Evolutionary conservation across 2,113 vertebrate species (phyloP).

Genomic region (Vicugna pacos): DNA sequence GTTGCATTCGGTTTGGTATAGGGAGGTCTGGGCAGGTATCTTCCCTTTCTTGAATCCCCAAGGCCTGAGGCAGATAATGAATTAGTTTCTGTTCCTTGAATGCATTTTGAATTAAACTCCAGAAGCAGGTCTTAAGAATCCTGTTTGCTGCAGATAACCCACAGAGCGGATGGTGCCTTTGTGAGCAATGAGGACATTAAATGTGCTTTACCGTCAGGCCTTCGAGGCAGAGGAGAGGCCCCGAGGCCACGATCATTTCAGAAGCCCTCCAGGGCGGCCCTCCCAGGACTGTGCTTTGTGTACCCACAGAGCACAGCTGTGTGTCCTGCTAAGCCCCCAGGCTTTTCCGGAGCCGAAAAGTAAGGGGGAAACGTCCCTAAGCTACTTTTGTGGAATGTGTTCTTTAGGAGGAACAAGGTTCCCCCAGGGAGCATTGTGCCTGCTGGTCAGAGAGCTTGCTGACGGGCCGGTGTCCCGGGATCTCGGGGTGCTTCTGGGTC

Average conservation of each 20-base stretch:
- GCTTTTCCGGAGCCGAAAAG: not conserved
- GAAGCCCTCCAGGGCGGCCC: not conserved
- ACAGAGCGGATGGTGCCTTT: not conserved
- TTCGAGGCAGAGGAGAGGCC: not conserved
- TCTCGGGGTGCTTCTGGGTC: not conserved
- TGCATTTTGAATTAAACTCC: not conserved
- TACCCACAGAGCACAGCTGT: not conserved
- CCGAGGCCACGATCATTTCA: not conserved
- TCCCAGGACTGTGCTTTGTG: not conserved
- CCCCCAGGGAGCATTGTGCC: not conserved
- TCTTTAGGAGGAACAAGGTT: not conserved
- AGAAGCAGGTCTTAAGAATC: not conserved
- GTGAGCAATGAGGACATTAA: not conserved
- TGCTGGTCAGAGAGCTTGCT: not conserved
- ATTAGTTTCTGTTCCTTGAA: not conserved
- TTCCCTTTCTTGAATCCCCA: not conserved
- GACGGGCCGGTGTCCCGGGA: fast-evolving
- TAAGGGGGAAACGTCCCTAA: not conserved
- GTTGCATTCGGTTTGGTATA: not conserved
- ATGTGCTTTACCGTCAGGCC: not conserved
- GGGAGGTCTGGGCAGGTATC: not conserved
- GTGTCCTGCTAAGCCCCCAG: not conserved
- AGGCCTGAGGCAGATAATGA: not conserved
- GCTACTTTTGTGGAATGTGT: not conserved
- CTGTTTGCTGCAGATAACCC: not conserved